A percentile compares a stretch with the other conserved stretches of the same genome.
Conservation (phyloP, 2,113 vertebrate species). For the Sceloporus tristichus region DNA sequence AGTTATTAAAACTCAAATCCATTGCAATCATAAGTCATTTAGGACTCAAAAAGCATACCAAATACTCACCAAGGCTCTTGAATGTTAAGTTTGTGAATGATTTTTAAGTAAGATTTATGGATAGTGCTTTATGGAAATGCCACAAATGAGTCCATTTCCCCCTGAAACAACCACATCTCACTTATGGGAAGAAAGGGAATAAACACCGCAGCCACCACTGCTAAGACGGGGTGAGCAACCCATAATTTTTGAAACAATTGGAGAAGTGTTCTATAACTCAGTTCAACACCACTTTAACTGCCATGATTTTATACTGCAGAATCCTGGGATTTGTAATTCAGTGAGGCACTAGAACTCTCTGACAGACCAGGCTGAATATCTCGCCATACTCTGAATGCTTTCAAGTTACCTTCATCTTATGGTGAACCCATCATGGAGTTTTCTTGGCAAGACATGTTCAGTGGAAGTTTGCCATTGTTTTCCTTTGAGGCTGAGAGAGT, state of each 20-base stretch:
- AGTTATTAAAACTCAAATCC: constrained; percentile 82
- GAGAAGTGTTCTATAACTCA: neutral
- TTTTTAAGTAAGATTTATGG: constrained; percentile 49
- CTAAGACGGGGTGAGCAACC: neutral
- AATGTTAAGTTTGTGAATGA: constrained; percentile 63
- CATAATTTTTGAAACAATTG: neutral
- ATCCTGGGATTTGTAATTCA: too few species aligned
- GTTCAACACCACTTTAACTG: too few species aligned
- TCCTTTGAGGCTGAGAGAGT: too few species aligned
- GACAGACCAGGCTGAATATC: too few species aligned
- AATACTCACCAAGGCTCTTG: constrained; percentile 50
- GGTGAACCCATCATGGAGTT: too few species aligned
- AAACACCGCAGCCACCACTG: neutral
- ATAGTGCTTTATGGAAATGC: neutral
- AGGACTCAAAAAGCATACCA: constrained; percentile 68
- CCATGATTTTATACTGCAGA: too few species aligned
- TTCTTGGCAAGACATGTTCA: too few species aligned
- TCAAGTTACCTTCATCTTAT: too few species aligned
- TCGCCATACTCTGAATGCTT: too few species aligned
- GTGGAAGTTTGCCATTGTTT: too few species aligned
- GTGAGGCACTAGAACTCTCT: too few species aligned
- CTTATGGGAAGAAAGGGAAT: neutral
- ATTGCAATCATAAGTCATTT: constrained; percentile 79
- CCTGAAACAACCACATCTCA: neutral
- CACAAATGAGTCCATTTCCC: neutral